These are phyloP conservation scores for Mya arenaria DNA, from an alignment of 1,140 invertebrate species.

Conservation along the genomic window DNA sequence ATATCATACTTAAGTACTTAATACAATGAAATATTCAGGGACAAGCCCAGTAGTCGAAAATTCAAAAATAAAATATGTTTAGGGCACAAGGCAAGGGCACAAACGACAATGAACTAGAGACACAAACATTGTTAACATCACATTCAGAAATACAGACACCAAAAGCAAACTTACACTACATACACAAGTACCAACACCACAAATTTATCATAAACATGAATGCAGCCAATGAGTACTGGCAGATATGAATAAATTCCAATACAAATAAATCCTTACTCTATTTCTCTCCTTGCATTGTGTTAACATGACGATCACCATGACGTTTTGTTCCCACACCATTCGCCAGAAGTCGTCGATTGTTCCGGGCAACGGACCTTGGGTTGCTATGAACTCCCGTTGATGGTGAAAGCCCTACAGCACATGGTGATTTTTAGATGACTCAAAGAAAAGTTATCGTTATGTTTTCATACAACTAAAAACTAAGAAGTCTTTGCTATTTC, in stretches of 20 bases:
- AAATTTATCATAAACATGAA: not conserved
- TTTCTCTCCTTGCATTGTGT: conserved; percentile 85
- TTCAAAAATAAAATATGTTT: too few relatives aligned
- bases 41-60: too few relatives aligned
- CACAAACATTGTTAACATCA: not conserved
- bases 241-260: not conserved
- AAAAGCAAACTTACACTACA: not conserved
- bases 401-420: too few relatives aligned
- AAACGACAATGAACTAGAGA: not conserved
- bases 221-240: not conserved
- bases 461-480: too few relatives aligned
- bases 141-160: not conserved
- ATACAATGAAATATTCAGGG: too few relatives aligned
- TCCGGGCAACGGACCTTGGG: conserved; percentile 97
- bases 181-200: not conserved
- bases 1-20: too few relatives aligned
- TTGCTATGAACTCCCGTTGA: too few relatives aligned
- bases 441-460: too few relatives aligned
- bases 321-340: conserved; percentile 98
- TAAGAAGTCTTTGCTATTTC: too few relatives aligned
- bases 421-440: too few relatives aligned
- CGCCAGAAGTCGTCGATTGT: conserved; percentile 99
- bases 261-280: conserved; percentile 56
- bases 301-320: conserved; percentile 98
- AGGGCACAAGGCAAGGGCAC: not conserved